These are phyloP conservation scores for Callionymus lyra DNA, from an alignment of 2,113 vertebrate genomes.

Conservation along the genomic window DNA sequence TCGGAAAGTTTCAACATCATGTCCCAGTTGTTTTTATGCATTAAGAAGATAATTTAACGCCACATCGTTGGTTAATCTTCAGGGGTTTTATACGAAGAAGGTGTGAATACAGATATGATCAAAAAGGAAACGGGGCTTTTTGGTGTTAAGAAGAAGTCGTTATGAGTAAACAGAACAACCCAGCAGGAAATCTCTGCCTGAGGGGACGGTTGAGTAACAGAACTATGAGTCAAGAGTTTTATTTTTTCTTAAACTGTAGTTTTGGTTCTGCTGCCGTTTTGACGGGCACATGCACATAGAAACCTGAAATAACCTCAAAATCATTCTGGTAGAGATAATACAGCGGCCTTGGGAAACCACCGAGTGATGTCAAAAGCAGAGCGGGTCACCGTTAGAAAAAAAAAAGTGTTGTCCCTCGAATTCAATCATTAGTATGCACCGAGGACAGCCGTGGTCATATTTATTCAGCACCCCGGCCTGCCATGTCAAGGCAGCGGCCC, in stretches of 20 bases:
- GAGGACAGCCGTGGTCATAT: constrained; percentile 31
- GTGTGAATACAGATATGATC: no score
- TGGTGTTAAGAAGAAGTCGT: background rate
- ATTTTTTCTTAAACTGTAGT: constrained; percentile 4
- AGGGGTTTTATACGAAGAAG: no score
- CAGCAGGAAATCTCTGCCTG: constrained; percentile 12
- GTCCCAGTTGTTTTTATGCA: no score
- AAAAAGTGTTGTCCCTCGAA: constrained; percentile 28
- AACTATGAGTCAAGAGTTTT: constrained; percentile 9
- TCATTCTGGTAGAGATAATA: constrained; percentile 7
- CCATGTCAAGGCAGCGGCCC: constrained; percentile 40
- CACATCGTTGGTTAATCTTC: no score
- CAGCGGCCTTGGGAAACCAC: constrained; percentile 26
- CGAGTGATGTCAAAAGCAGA: constrained; percentile 43
- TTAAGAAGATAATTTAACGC: no score
- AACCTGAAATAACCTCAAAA: constrained; percentile 12
- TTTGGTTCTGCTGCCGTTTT: constrained; percentile 1
- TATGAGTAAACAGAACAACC: constrained; percentile 18
- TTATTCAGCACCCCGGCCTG: constrained; percentile 40
- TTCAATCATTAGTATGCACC: constrained; percentile 61
- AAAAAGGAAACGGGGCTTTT: no score
- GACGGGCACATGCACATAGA: constrained; percentile 2
- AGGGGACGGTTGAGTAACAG: constrained; percentile 22
- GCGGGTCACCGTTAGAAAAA: constrained; percentile 18
- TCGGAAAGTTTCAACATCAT: no score